These are phyloP conservation scores for Philaethria dido DNA, from an alignment of 2,888 invertebrate genomes.

Conservation along the genomic window DNA sequence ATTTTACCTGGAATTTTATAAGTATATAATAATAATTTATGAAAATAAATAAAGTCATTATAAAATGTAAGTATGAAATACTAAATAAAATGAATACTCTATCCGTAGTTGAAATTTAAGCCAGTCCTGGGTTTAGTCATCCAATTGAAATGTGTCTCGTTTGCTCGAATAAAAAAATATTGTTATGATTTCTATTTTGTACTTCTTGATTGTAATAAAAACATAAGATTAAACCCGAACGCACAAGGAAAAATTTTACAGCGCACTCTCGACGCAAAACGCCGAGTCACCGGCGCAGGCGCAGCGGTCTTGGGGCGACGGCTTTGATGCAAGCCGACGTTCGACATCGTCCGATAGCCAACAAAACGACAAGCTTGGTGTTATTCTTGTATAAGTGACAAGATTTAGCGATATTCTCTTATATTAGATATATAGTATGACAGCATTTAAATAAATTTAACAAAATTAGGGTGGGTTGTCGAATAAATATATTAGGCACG, in stretches of 20 bases:
- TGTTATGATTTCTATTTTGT: slow-evolving; percentile 44
- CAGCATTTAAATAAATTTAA: not conserved
- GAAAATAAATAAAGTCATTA: not conserved
- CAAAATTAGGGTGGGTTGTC: not conserved
- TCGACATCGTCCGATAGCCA: slow-evolving; percentile 78
- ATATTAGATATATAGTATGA: not conserved
- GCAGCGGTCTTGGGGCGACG: slow-evolving; percentile 62
- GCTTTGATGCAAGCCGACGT: slow-evolving; percentile 80
- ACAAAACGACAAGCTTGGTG: slow-evolving; percentile 73
- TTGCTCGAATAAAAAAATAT: slow-evolving; percentile 29
- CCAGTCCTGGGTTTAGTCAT: slow-evolving; percentile 1
- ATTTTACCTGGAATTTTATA: too few relatives aligned
- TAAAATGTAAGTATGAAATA: not conserved
- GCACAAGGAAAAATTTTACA: slow-evolving; percentile 67
- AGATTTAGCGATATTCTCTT: slow-evolving; percentile 49
- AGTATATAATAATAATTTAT: not conserved
- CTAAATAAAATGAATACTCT: not conserved
- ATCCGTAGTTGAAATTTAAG: not conserved
- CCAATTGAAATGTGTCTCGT: slow-evolving; percentile 1
- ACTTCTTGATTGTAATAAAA: slow-evolving; percentile 42
- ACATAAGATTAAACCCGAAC: slow-evolving; percentile 41
- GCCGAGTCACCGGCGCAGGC: slow-evolving; percentile 77
- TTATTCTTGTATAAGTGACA: slow-evolving; percentile 50
- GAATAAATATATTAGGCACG: not conserved
- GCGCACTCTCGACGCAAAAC: slow-evolving; percentile 57